Evolutionary conservation across 2,888 invertebrate genomes (phyloP), one percentile per base, ranked within the genome.

Genomic region (Nesidiocoris tenuis): DNA sequence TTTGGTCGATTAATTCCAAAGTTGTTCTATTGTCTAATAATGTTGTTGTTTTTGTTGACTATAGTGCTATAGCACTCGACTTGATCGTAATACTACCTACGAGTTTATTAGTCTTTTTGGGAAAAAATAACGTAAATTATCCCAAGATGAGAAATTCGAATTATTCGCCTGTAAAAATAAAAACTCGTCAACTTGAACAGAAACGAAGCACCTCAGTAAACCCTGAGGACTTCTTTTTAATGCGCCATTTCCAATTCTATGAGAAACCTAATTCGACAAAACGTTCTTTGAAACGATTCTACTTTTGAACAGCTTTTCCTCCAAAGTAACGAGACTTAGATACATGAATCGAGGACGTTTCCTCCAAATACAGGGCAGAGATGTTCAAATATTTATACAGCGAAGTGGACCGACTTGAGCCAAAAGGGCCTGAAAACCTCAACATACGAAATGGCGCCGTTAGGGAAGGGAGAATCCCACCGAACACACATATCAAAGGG

Each of bases 401-500:
- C 17, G 12, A 67, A 67, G 56, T 22, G 55, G 55, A 65, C 25
- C 25, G 65, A 39, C 39, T 64, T n/a, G 64, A 65, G 65, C 18
- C n/a, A 18, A n/a, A n/a, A n/a, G 7, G 2, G 65, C 25, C 25
- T 24, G 39, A 25, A 64, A 25, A 24, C 65, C 65, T 56, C 67
- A 55, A 55, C 17, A 1, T 19, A 65, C 39, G 65, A 12, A 22
- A 21, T 16, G 9, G 65, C n/a, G 65, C 25, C n/a, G n/a, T n/a
- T n/a, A n/a, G 65, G 39, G 65, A 65, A 39, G 16, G 23, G 59
- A 12, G 39, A 59, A 16, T 16, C 56, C 19, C 56, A 22, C n/a
- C 67, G 56, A 67, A 39, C 67, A 54, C 39, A 67, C 67, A 67
- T 67, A 67, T 67, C 67, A 67, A 67, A 67, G 67, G 67, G 56